These are phyloP conservation scores for Anomalospiza imberbis DNA, from an alignment of 2,797 vertebrate genomes.

Conservation along the genomic window DNA sequence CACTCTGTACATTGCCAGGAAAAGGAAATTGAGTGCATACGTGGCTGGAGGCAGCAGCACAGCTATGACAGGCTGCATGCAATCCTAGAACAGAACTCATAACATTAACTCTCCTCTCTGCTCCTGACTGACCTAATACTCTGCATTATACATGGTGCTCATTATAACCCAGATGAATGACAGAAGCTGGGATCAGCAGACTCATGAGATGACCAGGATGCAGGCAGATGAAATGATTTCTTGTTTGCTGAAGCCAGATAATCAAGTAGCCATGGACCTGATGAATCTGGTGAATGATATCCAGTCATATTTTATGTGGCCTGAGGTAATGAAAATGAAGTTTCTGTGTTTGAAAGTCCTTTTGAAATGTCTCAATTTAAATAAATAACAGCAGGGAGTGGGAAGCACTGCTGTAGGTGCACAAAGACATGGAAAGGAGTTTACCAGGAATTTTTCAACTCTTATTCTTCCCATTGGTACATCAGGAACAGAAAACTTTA, in stretches of 20 bases:
- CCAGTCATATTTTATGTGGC: neutral
- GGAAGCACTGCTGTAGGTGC: neutral
- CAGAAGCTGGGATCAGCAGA: neutral
- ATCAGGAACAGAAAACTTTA: neutral
- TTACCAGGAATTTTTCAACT: neutral
- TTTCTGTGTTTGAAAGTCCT: neutral
- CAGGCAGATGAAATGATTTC: neutral
- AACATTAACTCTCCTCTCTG: neutral
- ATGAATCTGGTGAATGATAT: neutral
- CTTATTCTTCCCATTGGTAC: neutral
- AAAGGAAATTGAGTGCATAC: neutral
- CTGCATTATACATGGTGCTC: neutral
- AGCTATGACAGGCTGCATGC: neutral
- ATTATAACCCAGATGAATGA: neutral
- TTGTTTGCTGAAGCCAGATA: neutral
- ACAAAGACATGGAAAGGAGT: neutral
- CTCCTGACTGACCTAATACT: neutral
- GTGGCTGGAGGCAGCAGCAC: neutral
- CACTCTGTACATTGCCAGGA: neutral
- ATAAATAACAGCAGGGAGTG: neutral
- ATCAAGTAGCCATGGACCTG: neutral
- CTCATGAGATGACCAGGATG: neutral
- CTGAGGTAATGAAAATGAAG: neutral
- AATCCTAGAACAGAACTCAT: neutral
- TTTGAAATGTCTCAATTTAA: neutral